These are phyloP conservation scores for Apis laboriosa DNA, from an alignment of 1,140 invertebrate species.

Conservation along the genomic window DNA sequence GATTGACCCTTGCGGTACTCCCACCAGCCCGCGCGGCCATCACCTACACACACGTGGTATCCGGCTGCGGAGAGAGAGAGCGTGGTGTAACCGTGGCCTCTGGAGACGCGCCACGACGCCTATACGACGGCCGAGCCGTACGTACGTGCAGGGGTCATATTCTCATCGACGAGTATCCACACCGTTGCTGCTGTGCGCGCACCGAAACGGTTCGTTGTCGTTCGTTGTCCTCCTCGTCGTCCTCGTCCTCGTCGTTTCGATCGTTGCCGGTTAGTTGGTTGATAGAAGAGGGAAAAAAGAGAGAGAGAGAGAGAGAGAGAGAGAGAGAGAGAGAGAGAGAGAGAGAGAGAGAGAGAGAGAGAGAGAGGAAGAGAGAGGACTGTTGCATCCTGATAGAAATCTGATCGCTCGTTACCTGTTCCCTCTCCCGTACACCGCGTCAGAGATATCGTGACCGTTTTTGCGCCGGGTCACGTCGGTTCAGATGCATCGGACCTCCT, in stretches of 20 bases:
- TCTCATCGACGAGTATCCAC: constrained; percentile 68
- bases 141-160: constrained; percentile 74
- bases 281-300: neutral
- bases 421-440: constrained; percentile 17
- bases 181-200: too few species aligned
- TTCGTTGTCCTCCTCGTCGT: neutral
- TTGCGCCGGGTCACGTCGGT: constrained; percentile 39
- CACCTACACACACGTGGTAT: constrained; percentile 52
- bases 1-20: constrained; percentile 78
- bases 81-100: constrained; percentile 3
- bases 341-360: neutral
- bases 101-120: constrained; percentile 55
- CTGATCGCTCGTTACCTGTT: constrained; percentile 53
- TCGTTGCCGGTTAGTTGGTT: constrained; percentile 9
- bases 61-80: neutral
- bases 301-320: neutral
- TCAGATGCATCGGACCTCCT: constrained; percentile 34
- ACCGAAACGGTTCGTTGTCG: too few species aligned
- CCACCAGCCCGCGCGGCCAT: constrained; percentile 65
- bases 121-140: constrained; percentile 52
- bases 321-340: too few species aligned
- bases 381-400: constrained; percentile 54
- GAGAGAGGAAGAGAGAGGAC: neutral
- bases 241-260: constrained; percentile 38
- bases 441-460: constrained; percentile 51